Conservation (phyloP, 2,888 invertebrate genomes). For the Cephus pulcher region DNA sequence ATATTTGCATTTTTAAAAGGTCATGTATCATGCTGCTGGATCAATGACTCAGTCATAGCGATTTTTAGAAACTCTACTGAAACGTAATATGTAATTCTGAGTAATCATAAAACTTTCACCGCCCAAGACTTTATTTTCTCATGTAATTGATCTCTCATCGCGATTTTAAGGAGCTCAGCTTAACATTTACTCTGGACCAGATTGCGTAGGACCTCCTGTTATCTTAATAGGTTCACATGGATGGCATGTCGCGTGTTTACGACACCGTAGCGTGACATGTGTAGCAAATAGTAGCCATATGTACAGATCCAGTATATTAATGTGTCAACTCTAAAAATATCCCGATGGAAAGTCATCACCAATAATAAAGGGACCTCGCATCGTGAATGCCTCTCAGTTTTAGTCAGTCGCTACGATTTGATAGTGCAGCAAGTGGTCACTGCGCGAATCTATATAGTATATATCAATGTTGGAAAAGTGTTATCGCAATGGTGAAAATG, state of each 20-base stretch:
- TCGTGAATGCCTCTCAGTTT: conserved; percentile 5
- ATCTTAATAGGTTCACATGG: neutral
- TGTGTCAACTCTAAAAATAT: conserved; percentile 50
- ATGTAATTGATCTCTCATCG: neutral
- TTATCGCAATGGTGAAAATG: neutral
- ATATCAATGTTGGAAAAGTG: neutral
- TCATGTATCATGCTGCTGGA: neutral
- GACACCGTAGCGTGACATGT: neutral
- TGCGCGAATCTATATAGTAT: neutral
- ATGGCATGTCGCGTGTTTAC: neutral
- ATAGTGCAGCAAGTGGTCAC: neutral
- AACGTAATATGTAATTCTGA: neutral
- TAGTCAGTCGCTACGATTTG: neutral
- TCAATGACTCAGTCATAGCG: neutral
- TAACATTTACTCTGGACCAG: neutral
- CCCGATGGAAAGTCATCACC: conserved; percentile 37
- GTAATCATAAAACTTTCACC: neutral
- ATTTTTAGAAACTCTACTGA: neutral
- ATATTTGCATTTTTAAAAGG: neutral
- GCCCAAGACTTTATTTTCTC: neutral
- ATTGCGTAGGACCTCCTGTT: neutral
- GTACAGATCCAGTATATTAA: conserved; percentile 31
- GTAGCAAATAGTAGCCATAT: conserved; percentile 18
- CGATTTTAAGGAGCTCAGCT: neutral
- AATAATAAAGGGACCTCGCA: conserved; percentile 34